Base-by-base conservation (phyloP, 2,888 invertebrate species). In the Chesias legatella region DNA sequence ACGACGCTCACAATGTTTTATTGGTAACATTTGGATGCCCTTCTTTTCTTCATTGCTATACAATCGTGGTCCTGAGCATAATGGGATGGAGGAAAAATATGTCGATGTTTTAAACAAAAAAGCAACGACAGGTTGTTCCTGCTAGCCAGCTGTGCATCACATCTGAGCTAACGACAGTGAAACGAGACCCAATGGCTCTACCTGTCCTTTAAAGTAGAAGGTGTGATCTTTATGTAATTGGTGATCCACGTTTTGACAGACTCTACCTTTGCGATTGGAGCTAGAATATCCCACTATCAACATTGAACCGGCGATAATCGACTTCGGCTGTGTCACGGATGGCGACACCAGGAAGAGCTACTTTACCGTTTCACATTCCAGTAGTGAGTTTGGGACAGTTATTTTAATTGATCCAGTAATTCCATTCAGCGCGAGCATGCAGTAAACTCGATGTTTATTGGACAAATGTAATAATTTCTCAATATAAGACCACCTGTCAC, bases 351-450 rank as follows among this genome's bases (percentile, higher is more conserved):
- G 74, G 43, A 79, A 81, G 58, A 55, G 61, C 0, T 79, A 75
- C 58, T 73, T 77, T 55, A 72, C 69, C 5, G 59, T 83, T 8
- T 53, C 63, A 0, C 83, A 84, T 43, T 65, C 80, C 10, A 79
- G 82, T 49, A 52, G 83, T 83, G 13, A 79, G 79, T 64, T 7
- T 7, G n/a, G n/a, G n/a, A n/a, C 6, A 6, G 3, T 9, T 6
- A 7, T 25, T 3, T n/a, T 1, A 5, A 7, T 3, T 13, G 30
- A 2, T n/a, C n/a, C n/a, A n/a, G n/a, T n/a, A n/a, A n/a, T n/a
- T n/a, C n/a, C n/a, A n/a, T n/a, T n/a, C n/a, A n/a, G n/a, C n/a
- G n/a, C n/a, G n/a, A n/a, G n/a, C n/a, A n/a, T n/a, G n/a, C n/a
- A n/a, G n/a, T n/a, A n/a, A n/a, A n/a, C n/a, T n/a, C n/a, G n/a